Evolutionary conservation across 2,888 invertebrate species (phyloP), one percentile per base, ranked within the genome.

Genomic region (Hirtodrosophila duncani): DNA sequence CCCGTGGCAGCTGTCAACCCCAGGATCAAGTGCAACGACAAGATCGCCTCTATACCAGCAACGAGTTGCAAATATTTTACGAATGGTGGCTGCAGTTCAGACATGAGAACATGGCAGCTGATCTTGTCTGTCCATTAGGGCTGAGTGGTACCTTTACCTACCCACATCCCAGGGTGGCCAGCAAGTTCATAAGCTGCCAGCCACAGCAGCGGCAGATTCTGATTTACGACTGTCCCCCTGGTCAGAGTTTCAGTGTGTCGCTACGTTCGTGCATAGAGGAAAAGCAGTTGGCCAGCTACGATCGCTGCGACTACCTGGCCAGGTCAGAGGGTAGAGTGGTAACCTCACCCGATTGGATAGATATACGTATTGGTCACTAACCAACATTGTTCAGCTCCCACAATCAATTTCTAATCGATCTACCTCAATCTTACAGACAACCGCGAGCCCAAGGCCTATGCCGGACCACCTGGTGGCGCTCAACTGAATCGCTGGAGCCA

Each of bases 171-270:
- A 82, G 86, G 0, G 88, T 90, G 34, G 90, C 91, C 59, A 88
- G 88, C 59, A 89, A 89, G 64, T 92, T 89, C 77, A 86, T 91
- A 10, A 90, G 89, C 67, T 92, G 92, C 68, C 90, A 89, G 88
- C 89, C 89, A 52, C 90, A 90, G 0, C 84, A 89, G 31, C 89
- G 89, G 0, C 84, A 89, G 37, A 89, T 89, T 0, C 83, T 85
- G 36, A 29, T 80, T 0, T 89, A 89, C 57, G 89, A 88, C 13
- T 92, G 92, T 67, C 87, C 90, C 1, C 89, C 89, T 0, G 90
- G 89, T 7, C 49, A 51, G n/a, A 37, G 72, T 14, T 82, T 82
- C 29, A 82, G 91, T 75, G 87, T 90, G 0, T 67, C 67, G 0
- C 67, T 86, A 1, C 85, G 85, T 8, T 83, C 87, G 11, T 91